Conservation (phyloP, 2,113 vertebrate species). For the Sterna hirundo region DNA sequence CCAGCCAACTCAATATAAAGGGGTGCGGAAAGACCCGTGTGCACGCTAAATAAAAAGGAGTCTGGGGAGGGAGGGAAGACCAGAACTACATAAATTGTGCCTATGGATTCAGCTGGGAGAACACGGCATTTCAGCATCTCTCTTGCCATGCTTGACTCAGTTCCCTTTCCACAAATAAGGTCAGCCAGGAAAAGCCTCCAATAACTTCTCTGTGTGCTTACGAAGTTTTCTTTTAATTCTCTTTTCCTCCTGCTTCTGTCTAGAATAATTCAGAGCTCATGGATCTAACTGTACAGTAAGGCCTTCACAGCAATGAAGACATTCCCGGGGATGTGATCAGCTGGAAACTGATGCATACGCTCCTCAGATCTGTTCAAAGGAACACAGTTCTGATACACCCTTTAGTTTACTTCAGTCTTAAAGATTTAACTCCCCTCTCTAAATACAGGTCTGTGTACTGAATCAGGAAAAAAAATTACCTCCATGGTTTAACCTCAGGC, state of each 20-base stretch:
- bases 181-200: not conserved
- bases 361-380: conserved; percentile 1
- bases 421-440: not conserved
- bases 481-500: not conserved
- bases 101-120: not conserved
- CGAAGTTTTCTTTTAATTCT: not conserved
- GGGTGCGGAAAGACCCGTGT: not conserved
- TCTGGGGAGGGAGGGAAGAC: not conserved
- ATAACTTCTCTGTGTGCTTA: not conserved
- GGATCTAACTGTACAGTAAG: conserved; percentile 4
- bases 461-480: not conserved
- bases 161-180: not conserved
- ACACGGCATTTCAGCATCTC: not conserved
- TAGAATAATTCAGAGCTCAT: conserved; percentile 55
- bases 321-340: conserved; percentile 16
- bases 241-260: conserved; percentile 17
- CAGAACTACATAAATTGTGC: not conserved
- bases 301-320: not conserved
- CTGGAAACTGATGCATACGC: conserved; percentile 1
- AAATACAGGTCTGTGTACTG: not conserved
- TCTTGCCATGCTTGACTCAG: not conserved
- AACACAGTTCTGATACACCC: not conserved
- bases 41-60: not conserved
- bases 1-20: not conserved
- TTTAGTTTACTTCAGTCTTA: not conserved